Evolutionary conservation across 2,797 vertebrate genomes (phyloP).

Genomic region (Enteromius afrohamiltoni): DNA sequence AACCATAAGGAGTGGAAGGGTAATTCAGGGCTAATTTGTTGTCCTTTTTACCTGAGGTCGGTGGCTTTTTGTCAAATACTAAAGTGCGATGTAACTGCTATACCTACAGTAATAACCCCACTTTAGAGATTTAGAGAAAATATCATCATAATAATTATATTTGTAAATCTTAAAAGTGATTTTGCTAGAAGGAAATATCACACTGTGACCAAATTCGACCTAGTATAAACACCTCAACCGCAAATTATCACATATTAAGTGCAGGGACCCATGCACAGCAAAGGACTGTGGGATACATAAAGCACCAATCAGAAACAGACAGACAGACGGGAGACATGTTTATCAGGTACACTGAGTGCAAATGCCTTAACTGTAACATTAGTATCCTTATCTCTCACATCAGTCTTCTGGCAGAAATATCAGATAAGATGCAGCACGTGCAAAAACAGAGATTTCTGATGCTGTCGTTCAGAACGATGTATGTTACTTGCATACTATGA

Average conservation of each 20-base stretch:
- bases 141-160: slow-evolving; percentile 24
- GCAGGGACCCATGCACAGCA: background rate
- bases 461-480: background rate
- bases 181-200: slow-evolving; percentile 5
- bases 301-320: background rate
- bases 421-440: background rate
- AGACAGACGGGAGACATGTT: background rate
- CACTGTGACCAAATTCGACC: background rate
- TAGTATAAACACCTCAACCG: background rate
- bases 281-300: background rate
- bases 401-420: background rate
- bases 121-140: slow-evolving; percentile 24
- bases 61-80: slow-evolving; percentile 9
- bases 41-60: background rate
- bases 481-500: background rate
- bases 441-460: background rate
- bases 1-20: slow-evolving; percentile 26
- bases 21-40: slow-evolving; percentile 6
- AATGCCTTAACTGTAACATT: background rate
- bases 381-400: background rate
- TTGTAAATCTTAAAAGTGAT: slow-evolving; percentile 20
- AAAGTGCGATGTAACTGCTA: background rate
- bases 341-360: background rate
- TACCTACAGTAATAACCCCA: background rate
- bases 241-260: background rate